Conservation (phyloP, 2,797 vertebrate species). For the Anas capensis region DNA sequence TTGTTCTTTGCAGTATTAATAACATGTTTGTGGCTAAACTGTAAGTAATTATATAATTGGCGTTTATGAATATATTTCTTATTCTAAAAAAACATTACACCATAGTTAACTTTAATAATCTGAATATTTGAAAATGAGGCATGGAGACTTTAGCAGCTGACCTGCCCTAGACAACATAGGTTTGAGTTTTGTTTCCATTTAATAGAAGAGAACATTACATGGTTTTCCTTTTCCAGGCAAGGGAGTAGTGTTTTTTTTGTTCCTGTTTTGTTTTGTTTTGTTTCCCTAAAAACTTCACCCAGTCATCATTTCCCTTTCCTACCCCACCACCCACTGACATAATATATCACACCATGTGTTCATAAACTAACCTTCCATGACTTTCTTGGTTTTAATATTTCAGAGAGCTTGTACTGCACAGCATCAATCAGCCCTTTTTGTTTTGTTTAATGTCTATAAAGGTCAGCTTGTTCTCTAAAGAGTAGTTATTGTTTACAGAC, state of each 20-base stretch:
- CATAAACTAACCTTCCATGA: conserved; percentile 26
- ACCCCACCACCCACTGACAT: neutral
- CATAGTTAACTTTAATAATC: neutral
- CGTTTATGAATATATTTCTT: neutral
- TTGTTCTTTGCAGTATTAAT: neutral
- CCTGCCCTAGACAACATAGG: neutral
- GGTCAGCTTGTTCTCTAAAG: conserved; percentile 62
- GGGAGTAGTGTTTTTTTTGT: neutral
- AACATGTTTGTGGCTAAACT: neutral
- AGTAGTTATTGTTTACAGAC: conserved; percentile 62
- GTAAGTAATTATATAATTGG: neutral
- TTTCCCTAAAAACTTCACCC: neutral
- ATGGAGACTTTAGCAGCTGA: neutral
- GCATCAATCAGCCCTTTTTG: conserved; percentile 62
- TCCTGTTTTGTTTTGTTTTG: neutral
- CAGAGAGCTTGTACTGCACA: neutral
- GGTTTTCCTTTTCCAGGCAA: neutral
- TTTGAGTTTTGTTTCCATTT: neutral
- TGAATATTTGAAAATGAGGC: neutral
- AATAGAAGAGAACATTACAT: neutral
- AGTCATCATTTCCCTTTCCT: neutral
- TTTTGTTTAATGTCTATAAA: conserved; percentile 56
- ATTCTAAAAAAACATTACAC: neutral
- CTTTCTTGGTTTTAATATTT: conserved; percentile 49
- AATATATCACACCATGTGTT: neutral